Base-by-base conservation (phyloP, 2,797 vertebrate genomes). In the Falco biarmicus region DNA sequence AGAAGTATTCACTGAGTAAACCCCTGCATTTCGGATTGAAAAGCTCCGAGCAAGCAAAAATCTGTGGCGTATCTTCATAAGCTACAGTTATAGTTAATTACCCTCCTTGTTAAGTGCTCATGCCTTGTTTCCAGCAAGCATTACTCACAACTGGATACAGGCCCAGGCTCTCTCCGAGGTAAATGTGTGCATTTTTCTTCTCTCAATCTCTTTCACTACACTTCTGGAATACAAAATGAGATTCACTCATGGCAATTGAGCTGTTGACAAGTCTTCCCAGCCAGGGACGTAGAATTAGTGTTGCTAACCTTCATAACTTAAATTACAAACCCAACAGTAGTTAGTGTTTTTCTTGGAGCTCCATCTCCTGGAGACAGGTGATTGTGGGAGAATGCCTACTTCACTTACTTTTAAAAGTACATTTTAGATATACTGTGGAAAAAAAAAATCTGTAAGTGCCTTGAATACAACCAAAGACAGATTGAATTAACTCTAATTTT, bases 321-420 rank as follows among this genome's bases (percentile, higher is more conserved):
- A 96, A 87, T 89, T 83, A 87, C 41, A 93, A 93, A 77, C 53
- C 18, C 54, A 84, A 69, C 0, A 3, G 53, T 93, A 96, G 93
- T 95, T 92, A 59, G 95, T 70, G 60, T 94, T 95, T 95, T 95
- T 92, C 90, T 93, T 95, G 86, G 92, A 96, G 92, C 90, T 96
- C 96, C 95, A 96, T 93, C 94, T 96, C 87, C 82, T 92, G 96
- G 92, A 95, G 75, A 93, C 47, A 92, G 88, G 71, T 57, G 68
- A 94, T 89, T 95, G 81, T 54, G 50, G 65, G 43, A 93, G 43
- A 92, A 81, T 69, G 10, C 31, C 76, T 68, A 48, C 79, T 91
- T 89, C 18, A 28, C 34, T 86, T 53, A 66, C 37, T 65, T 89
- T 89, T 31, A 28, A 64, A 84, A 90, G 45, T 43, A 89, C 5